phyloP scores from a whole-genome alignment of 2,113 vertebrate species.

The Aythya baeri region DNA sequence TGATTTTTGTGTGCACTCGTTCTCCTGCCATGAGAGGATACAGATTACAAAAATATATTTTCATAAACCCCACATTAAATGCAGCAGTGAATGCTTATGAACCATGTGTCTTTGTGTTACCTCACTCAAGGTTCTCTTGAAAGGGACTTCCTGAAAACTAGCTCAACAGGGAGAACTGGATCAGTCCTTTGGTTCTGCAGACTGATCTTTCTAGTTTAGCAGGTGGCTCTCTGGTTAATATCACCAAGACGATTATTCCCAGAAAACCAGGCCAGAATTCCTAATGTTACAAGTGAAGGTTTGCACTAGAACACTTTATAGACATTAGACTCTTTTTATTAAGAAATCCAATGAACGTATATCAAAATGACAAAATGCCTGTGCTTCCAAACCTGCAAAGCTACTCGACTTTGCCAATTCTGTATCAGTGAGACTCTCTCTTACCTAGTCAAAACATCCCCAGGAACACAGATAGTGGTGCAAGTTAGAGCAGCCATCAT shows the following conservation, averaged over 20 bases:
- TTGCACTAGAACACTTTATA: neutral
- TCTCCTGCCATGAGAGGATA: neutral
- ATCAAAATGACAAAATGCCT: neutral
- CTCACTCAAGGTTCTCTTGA: neutral
- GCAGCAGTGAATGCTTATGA: neutral
- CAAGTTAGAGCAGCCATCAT: neutral
- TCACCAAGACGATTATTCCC: neutral
- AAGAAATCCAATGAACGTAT: neutral
- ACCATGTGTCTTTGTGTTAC: neutral
- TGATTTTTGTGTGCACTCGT: neutral
- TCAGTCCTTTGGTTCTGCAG: neutral
- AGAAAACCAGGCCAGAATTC: neutral
- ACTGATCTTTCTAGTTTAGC: neutral
- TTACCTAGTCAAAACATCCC: neutral
- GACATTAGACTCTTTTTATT: neutral
- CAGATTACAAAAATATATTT: neutral
- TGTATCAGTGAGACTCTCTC: neutral
- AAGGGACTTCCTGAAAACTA: neutral
- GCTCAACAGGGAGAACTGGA: neutral
- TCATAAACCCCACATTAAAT: neutral
- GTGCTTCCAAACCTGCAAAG: neutral
- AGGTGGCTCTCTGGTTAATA: neutral
- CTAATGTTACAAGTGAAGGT: neutral
- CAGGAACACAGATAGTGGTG: neutral
- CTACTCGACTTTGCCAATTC: neutral